phyloP scores from a whole-genome alignment of 2,888 invertebrate genomes.

The Eristalis tenax region DNA sequence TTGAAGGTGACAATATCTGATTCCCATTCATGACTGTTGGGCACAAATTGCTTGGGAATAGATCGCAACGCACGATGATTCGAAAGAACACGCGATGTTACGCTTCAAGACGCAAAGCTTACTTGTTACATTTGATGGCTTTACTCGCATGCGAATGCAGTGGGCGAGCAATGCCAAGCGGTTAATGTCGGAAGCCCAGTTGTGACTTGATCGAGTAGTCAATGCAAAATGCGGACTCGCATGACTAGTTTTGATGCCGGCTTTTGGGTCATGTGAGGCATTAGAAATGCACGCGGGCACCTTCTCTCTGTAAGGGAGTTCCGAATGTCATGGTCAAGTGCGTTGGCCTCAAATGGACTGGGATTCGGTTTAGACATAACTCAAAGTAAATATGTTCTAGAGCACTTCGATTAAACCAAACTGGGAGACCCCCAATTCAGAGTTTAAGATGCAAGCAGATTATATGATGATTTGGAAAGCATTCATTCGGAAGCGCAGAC shows the following conservation, averaged over 20 bases:
- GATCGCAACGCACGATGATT: background rate
- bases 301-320: background rate
- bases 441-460: no score
- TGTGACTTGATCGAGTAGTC: slow-evolving; percentile 17
- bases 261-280: slow-evolving; percentile 24
- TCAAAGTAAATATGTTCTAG: no score
- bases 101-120: slow-evolving; percentile 35
- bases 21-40: slow-evolving; percentile 23
- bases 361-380: background rate
- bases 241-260: slow-evolving; percentile 12
- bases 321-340: slow-evolving; percentile 49
- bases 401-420: no score
- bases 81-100: slow-evolving; percentile 44
- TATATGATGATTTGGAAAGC: no score
- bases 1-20: slow-evolving; percentile 28
- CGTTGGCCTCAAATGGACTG: background rate
- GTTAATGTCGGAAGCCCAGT: background rate
- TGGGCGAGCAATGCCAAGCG: background rate
- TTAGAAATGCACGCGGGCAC: slow-evolving; percentile 17
- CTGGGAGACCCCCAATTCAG: no score
- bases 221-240: slow-evolving; percentile 6
- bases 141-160: background rate
- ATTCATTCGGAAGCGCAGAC: no score
- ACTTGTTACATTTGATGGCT: background rate
- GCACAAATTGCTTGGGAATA: background rate